phyloP scores from a whole-genome alignment of 2,113 vertebrate species.

The Dinomys branickii region DNA sequence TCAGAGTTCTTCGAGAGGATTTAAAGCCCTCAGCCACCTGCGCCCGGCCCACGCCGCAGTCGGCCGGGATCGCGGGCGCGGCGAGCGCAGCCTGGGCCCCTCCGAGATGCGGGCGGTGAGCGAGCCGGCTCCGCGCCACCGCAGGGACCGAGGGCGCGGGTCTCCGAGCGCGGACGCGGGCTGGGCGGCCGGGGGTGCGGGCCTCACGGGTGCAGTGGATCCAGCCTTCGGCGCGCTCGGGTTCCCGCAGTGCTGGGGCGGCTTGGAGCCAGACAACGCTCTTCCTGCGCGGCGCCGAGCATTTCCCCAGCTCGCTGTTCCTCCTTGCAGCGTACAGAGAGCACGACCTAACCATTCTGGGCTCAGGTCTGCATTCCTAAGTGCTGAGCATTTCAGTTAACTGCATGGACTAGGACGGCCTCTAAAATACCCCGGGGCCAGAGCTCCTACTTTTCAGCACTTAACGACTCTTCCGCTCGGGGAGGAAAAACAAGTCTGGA shows the following conservation, averaged over 20 bases:
- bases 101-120: slow-evolving; percentile 60
- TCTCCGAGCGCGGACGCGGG: neutral
- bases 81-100: accelerated
- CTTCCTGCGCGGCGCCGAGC: neutral
- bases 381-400: no score
- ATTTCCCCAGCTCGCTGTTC: neutral
- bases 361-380: no score
- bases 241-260: neutral
- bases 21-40: accelerated
- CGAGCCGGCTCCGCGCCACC: neutral
- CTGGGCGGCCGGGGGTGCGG: neutral
- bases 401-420: accelerated
- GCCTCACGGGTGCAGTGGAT: accelerated
- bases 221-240: accelerated
- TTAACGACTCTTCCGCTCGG: neutral
- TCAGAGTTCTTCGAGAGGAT: neutral
- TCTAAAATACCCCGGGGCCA: accelerated
- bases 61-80: accelerated
- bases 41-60: accelerated
- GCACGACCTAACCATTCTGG: neutral
- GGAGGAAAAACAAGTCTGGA: neutral
- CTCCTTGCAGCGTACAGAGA: no score
- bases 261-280: no score
- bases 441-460: accelerated
- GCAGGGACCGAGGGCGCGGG: neutral